phyloP scores from a whole-genome alignment of 2,113 vertebrate species.

The Romanogobio albipinnatus region DNA sequence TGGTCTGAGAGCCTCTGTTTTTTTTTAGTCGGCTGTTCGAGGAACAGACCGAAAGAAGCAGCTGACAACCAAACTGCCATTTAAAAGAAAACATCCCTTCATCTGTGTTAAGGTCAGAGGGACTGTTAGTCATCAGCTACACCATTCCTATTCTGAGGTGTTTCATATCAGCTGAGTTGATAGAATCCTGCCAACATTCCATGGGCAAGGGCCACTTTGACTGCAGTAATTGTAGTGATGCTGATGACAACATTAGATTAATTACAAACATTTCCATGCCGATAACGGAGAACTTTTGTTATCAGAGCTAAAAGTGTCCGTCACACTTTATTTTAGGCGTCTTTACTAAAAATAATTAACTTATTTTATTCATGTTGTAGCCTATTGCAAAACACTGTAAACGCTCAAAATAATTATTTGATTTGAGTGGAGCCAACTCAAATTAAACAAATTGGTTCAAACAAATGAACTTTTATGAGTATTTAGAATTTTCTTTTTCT shows the following conservation, averaged over 20 bases:
- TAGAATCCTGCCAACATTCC: constrained; percentile 24
- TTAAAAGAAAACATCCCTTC: background rate
- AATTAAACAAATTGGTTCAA: too few species aligned
- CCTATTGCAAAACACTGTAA: too few species aligned
- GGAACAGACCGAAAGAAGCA: background rate
- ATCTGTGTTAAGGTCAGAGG: background rate
- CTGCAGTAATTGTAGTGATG: background rate
- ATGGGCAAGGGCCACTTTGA: background rate
- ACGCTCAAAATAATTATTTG: too few species aligned
- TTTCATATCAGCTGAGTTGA: constrained; percentile 33
- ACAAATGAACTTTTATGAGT: too few species aligned
- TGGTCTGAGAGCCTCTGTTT: constrained; percentile 2
- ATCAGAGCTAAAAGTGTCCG: too few species aligned
- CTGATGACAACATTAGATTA: background rate
- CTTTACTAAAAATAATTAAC: too few species aligned
- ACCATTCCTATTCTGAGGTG: constrained; percentile 34
- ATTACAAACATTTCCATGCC: background rate
- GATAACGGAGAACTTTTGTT: background rate
- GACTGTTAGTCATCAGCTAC: constrained; percentile 35
- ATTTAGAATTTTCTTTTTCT: too few species aligned
- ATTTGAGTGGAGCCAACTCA: too few species aligned
- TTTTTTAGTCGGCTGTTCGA: background rate
- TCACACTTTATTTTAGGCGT: too few species aligned
- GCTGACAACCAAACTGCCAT: background rate
- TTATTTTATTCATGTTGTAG: too few species aligned